Conservation (phyloP, 2,113 vertebrate species). For the Oryzias celebensis region DNA sequence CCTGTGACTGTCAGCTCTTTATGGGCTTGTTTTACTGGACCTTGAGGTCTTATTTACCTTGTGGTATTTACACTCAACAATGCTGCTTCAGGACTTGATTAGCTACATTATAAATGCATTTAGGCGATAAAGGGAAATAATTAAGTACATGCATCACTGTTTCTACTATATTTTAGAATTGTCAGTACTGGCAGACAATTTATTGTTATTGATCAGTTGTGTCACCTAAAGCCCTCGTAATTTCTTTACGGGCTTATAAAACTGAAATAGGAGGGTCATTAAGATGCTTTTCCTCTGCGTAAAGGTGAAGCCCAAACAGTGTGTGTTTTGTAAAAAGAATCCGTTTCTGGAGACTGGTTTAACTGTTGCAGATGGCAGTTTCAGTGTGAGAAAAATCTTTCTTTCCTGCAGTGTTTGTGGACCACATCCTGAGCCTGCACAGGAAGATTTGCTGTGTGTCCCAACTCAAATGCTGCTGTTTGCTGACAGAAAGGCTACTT, state of each 20-base stretch:
- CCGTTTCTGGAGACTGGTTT: slow-evolving; percentile 37
- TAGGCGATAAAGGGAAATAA: slow-evolving; percentile 23
- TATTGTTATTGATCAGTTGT: slow-evolving; percentile 28
- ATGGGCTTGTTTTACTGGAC: slow-evolving; percentile 54
- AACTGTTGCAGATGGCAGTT: slow-evolving; percentile 38
- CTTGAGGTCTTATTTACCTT: slow-evolving; percentile 52
- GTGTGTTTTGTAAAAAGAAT: slow-evolving; percentile 7
- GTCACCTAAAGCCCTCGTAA: slow-evolving; percentile 31
- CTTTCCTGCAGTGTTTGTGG: slow-evolving; percentile 32
- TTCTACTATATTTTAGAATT: slow-evolving; percentile 19
- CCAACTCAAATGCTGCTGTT: slow-evolving; percentile 29
- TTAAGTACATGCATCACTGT: slow-evolving; percentile 2
- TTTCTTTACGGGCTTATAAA: slow-evolving; percentile 49
- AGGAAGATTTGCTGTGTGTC: slow-evolving; percentile 14
- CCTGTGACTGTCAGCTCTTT: slow-evolving; percentile 57
- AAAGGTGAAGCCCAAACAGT: slow-evolving; percentile 32
- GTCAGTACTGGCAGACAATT: slow-evolving; percentile 18
- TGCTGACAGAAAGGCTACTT: slow-evolving; percentile 25
- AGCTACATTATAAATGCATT: slow-evolving; percentile 41
- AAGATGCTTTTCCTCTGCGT: slow-evolving; percentile 10
- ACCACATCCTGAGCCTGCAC: slow-evolving; percentile 42
- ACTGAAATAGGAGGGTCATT: slow-evolving; percentile 29
- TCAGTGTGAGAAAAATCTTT: slow-evolving; percentile 13
- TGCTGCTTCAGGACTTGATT: slow-evolving; percentile 26
- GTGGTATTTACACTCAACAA: slow-evolving; percentile 41